Base-by-base conservation (phyloP, 2,888 invertebrate genomes). In the Apocheima hispidaria region DNA sequence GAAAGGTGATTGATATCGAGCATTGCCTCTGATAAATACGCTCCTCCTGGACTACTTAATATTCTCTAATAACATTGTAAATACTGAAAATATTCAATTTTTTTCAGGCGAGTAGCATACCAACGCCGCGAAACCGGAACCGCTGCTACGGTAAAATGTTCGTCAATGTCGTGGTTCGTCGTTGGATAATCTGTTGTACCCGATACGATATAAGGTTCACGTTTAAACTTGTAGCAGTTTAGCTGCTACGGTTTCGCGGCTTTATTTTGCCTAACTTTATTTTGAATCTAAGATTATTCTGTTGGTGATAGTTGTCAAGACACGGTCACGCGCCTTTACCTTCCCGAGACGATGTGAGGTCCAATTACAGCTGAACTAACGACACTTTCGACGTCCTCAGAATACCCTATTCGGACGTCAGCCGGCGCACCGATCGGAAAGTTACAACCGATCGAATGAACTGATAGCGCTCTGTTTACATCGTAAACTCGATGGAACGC, bases 291-390 rank as follows among this genome's bases (percentile, higher is more conserved):
- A 40, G 6, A n/a, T n/a, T n/a, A n/a, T n/a, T n/a, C n/a, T n/a
- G 12, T 1, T 12, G 20, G 20, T 20, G 12, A 40, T 16, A 63
- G 63, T 60, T 62, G 64, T 68, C 72, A 67, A 71, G 5, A 61
- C 70, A 74, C 74, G 73, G 75, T 75, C 75, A 75, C 75, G 75
- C 71, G 72, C 71, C 61, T 56, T 66, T 65, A 43, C 58, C 54
- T 38, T 58, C 52, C 20, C 48, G 43, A 60, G 33, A 46, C 65
- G 49, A 66, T 69, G 71, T 75, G 71, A 68, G 69, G 69, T 70
- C 75, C 77, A 78, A 77, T 79, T 78, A 80, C 68, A 65, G 66
- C 64, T 44, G 46, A 56, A 53, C 59, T 60, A 70, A 66, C 63
- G 71, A 72, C 70, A 66, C 70, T 68, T 67, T 66, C 63, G 63